Evolutionary conservation across 2,888 invertebrate genomes (phyloP), one percentile per base, ranked within the genome.

Genomic region (Sycophila texana): DNA sequence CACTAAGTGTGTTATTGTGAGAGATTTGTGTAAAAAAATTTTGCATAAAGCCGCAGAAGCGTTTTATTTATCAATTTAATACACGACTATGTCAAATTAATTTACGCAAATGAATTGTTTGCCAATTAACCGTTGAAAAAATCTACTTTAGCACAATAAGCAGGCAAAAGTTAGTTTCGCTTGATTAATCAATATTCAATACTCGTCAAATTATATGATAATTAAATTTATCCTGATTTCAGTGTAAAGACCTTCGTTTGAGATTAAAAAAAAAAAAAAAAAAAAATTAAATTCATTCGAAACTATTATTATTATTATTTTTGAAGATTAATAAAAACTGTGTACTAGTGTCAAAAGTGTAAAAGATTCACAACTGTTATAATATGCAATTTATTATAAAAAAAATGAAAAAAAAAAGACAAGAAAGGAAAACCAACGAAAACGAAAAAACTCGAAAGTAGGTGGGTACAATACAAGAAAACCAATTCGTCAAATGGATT

Each of bases 381-480:
- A 20, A 58, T 63, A 57, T 60, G 26, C n/a, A 72, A 55, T 63
- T 49, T 61, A 30, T 47, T 26, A 26, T 26, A 26, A 26, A 3
- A 26, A 26, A 26, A 26, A 26, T 26, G 3, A 26, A 26, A 2
- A 26, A 3, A 26, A 26, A 26, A 26, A 26, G 3, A 22, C 60
- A 75, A 66, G 63, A 58, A 18, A 71, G 58, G 55, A 47, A 18
- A 65, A 63, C 65, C 75, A 79, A 67, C 39, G 30, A 60, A 75
- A 74, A 68, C 47, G 57, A 47, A 65, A 70, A 65, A 74, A 80
- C 60, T 82, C 77, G 82, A n/a, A n/a, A n/a, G n/a, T 83, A 82
- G 83, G 83, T 72, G 83, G 83, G 84, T 81, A 77, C 83, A 82
- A 85, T 82, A 84, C 82, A 83, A 83, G 80, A 83, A 39, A 85